A percentile compares a stretch with the other conserved stretches of the same genome.
phyloP scores from a whole-genome alignment of 1,140 invertebrate species.

The Megalopta genalis region DNA sequence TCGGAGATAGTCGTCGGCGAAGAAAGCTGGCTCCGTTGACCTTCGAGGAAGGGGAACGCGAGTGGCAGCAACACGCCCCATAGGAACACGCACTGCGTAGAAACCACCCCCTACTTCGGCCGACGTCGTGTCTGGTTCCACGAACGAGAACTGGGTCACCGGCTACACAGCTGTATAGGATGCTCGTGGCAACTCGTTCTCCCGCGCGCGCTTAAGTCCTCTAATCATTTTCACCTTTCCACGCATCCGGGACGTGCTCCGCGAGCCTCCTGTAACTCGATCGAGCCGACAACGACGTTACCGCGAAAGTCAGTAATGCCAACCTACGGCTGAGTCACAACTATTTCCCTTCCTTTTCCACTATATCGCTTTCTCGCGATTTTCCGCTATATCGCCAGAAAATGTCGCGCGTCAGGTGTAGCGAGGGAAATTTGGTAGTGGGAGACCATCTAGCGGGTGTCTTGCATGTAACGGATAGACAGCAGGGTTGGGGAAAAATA shows the following conservation, averaged over 20 bases:
- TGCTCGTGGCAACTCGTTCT: constrained; percentile 46
- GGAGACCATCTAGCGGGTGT: too few relatives aligned
- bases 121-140: constrained; percentile 63
- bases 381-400: too few relatives aligned
- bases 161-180: constrained; percentile 30
- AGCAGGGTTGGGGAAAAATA: too few relatives aligned
- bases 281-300: not conserved
- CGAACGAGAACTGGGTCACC: constrained; percentile 66
- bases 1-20: too few relatives aligned
- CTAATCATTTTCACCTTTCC: constrained; percentile 35
- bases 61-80: constrained; percentile 26
- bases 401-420: too few relatives aligned
- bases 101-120: constrained; percentile 54
- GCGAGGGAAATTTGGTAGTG: too few relatives aligned
- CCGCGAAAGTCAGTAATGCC: too few relatives aligned
- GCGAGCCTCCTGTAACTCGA: constrained; percentile 5
- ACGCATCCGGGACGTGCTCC: constrained; percentile 25
- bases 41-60: constrained; percentile 4
- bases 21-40: not conserved
- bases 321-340: not conserved
- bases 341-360: too few relatives aligned
- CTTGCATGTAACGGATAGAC: too few relatives aligned
- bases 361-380: too few relatives aligned
- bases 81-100: constrained; percentile 66
- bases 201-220: constrained; percentile 11